These are phyloP conservation scores for Drosophila buzzatii DNA, from an alignment of 2,888 invertebrate species.

Conservation along the genomic window DNA sequence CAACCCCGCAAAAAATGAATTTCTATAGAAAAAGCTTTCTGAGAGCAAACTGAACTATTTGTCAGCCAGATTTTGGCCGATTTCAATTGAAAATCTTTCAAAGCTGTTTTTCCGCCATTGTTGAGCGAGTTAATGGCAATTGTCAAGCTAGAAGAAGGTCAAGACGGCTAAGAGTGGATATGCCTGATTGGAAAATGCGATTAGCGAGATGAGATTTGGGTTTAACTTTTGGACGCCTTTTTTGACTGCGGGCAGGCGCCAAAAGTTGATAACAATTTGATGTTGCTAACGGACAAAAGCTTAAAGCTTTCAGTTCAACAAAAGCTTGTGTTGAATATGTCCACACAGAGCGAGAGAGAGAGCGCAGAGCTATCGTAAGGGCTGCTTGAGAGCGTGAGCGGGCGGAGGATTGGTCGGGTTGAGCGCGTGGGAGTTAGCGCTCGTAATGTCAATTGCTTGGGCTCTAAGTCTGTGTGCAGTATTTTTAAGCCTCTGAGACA, in stretches of 20 bases:
- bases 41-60: background rate
- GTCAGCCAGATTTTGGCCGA: background rate
- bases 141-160: background rate
- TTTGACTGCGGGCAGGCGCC: conserved; percentile 61
- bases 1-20: background rate
- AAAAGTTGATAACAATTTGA: conserved; percentile 45
- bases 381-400: conserved; percentile 12
- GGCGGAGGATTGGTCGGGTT: conserved; percentile 11
- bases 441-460: conserved; percentile 75
- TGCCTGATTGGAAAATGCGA: conserved; percentile 67
- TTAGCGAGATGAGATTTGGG: conserved; percentile 70
- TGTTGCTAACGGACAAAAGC: conserved; percentile 47
- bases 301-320: conserved; percentile 29
- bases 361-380: conserved; percentile 32
- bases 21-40: background rate
- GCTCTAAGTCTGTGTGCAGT: conserved; percentile 60
- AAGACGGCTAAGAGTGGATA: conserved; percentile 17
- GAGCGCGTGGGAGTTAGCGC: conserved; percentile 66
- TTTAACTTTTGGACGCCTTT: conserved; percentile 22
- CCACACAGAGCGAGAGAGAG: background rate
- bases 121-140: conserved; percentile 19
- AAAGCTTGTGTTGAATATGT: conserved; percentile 71
- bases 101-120: background rate
- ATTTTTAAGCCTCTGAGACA: conserved; percentile 64
- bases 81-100: background rate